Conservation (phyloP, 1,140 invertebrate genomes). For the Diorhabda sublineata region DNA sequence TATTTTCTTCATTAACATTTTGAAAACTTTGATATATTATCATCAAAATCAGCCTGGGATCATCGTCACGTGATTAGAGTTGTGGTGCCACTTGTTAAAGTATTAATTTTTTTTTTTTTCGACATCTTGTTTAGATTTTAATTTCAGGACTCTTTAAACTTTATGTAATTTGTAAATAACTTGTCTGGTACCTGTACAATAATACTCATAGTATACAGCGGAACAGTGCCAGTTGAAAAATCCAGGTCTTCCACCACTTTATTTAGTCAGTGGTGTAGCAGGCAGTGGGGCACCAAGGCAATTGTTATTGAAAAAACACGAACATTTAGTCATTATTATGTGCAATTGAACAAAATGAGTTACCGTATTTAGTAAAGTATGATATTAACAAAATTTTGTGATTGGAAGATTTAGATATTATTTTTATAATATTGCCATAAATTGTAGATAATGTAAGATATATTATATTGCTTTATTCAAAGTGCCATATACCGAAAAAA, state of each 20-base stretch:
- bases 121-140: no score
- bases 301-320: slow-evolving; percentile 22
- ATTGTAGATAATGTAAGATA: slow-evolving; percentile 37
- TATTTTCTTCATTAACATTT: no score
- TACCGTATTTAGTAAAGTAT: slow-evolving; percentile 15
- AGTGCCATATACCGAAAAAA: slow-evolving; percentile 37
- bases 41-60: no score
- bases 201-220: slow-evolving; percentile 41
- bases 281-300: slow-evolving; percentile 39
- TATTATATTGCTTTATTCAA: slow-evolving; percentile 31
- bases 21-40: no score
- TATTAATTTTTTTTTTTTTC: no score
- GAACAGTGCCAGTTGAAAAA: slow-evolving; percentile 39
- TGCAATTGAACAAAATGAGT: slow-evolving; percentile 16
- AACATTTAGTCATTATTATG: slow-evolving; percentile 22
- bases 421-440: slow-evolving; percentile 33
- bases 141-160: background rate
- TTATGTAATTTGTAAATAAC: slow-evolving; percentile 36
- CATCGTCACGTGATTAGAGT: no score
- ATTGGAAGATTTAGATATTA: slow-evolving; percentile 34
- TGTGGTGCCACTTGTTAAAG: no score
- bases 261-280: slow-evolving; percentile 38
- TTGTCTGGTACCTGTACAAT: slow-evolving; percentile 46
- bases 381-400: slow-evolving; percentile 26
- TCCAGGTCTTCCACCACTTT: slow-evolving; percentile 44